Base-by-base conservation (phyloP, 2,888 invertebrate genomes). In the Dioctria linearis region DNA sequence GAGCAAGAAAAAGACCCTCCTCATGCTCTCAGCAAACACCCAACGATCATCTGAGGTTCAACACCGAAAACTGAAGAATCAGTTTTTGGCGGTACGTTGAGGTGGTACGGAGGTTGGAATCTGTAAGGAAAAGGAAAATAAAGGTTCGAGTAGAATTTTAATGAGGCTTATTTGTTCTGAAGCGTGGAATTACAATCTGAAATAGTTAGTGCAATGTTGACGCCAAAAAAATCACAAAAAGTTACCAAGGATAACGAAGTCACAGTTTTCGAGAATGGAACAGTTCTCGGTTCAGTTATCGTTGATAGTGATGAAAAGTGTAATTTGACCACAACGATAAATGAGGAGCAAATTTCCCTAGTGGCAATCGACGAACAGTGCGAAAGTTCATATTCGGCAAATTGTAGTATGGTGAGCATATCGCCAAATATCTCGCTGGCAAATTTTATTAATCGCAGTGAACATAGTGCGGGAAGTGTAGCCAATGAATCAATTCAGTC, bases 251-350 rank as follows among this genome's bases (percentile, higher is more conserved):
- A 75, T 61, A 65, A 66, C 79, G 59, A 82, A 71, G 37, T 80
- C 81, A 81, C 80, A 76, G 85, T 87, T 54, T 85, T 88, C 80
- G 88, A 88, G 82, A 88, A 88, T 83, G 88, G 88, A 83, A 88
- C 88, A 80, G 85, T 88, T 81, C 83, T 88, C 83, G 88, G 88
- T 83, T 85, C 87, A 39, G 84, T 88, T 49, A 8, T 83, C 83
- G 83, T 81, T 84, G 61, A 69, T 46, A n/a, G 9, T 9, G 75
- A 57, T n/a, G 40, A n/a, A n/a, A 59, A 57, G 61, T 25, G 61
- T 25, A 46, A 59, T 13, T 43, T 37, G 13, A 9, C 37, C 2
- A 39, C 37, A 5, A 11, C 42, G 61, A 5, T 59, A 13, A 59
- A 61, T 8, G 59, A 59, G 59, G 75, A 75, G 25, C 40, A 42